These are phyloP conservation scores for Phyllostomus discolor DNA, from an alignment of 2,113 vertebrate genomes.

Conservation along the genomic window DNA sequence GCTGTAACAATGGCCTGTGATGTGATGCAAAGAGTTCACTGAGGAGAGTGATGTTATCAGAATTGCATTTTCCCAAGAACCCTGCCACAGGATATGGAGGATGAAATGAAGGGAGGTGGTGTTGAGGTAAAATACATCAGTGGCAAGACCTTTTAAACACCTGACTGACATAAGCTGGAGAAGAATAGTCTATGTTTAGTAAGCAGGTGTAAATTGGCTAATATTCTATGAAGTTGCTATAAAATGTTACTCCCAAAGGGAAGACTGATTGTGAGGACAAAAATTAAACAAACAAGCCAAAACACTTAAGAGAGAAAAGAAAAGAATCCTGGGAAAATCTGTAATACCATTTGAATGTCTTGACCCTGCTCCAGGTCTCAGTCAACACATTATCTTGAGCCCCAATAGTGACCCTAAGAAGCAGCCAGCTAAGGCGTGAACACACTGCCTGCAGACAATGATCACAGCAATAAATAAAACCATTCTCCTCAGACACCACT, in stretches of 20 bases:
- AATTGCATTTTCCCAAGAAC: neutral
- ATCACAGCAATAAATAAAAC: neutral
- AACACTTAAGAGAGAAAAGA: neutral
- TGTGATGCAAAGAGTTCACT: neutral
- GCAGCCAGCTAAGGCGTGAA: neutral
- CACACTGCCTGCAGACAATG: neutral
- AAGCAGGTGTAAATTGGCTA: neutral
- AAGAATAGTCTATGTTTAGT: neutral
- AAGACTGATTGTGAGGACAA: neutral
- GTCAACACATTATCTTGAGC: neutral
- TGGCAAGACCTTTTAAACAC: neutral
- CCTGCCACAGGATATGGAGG: neutral
- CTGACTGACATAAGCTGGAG: neutral
- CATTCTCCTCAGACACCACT: neutral
- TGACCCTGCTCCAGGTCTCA: neutral
- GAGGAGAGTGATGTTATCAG: neutral
- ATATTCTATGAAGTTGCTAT: neutral
- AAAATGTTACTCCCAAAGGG: neutral
- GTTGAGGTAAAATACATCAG: neutral
- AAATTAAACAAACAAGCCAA: neutral
- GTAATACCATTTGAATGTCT: neutral
- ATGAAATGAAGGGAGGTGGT: neutral
- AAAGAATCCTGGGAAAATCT: neutral
- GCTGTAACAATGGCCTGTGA: neutral
- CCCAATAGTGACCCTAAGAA: neutral